Percentiles rank a stretch among this genome's conserved stretches.
These are phyloP conservation scores for Mechanitis messenoides DNA, from an alignment of 2,888 invertebrate species.

Conservation along the genomic window DNA sequence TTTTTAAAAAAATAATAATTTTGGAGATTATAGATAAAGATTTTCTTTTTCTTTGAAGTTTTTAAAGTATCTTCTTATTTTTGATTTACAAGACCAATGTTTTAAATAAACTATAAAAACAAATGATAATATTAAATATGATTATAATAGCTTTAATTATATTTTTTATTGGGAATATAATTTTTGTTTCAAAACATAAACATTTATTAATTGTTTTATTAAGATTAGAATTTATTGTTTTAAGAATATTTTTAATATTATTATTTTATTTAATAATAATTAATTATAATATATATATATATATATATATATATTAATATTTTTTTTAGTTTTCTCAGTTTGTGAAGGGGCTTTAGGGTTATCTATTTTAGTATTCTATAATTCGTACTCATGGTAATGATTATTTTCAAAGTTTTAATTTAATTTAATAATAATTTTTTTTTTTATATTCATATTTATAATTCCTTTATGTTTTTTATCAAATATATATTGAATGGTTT, in stretches of 20 bases:
- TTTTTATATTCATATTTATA: constrained; percentile 66
- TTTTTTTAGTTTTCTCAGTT: constrained; percentile 79
- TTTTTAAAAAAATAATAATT: constrained; percentile 82
- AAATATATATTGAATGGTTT: constrained; percentile 74
- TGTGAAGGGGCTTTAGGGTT: constrained; percentile 81
- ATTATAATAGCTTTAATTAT: constrained; percentile 62
- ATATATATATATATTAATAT: constrained; percentile 71
- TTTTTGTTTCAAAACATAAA: constrained; percentile 75
- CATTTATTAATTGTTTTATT: constrained; percentile 78
- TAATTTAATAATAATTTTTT: constrained; percentile 74
- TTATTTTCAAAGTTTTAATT: constrained; percentile 77
- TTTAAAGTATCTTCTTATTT: constrained; percentile 75
- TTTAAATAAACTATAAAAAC: constrained; percentile 81
- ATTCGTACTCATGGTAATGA: constrained; percentile 80
- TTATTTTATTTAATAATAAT: constrained; percentile 63
- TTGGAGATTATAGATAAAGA: constrained; percentile 81
- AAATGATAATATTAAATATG: constrained; percentile 67
- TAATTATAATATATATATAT: constrained; percentile 67
- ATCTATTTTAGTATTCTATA: constrained; percentile 78
- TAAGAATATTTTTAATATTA: constrained; percentile 73
- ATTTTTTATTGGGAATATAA: constrained; percentile 68
- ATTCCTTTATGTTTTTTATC: constrained; percentile 69
- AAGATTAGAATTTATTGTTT: constrained; percentile 78
- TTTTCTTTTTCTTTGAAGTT: constrained; percentile 77
- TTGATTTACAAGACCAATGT: constrained; percentile 83